Base-by-base conservation (phyloP, 1,140 invertebrate genomes). In the Diuraphis noxia region DNA sequence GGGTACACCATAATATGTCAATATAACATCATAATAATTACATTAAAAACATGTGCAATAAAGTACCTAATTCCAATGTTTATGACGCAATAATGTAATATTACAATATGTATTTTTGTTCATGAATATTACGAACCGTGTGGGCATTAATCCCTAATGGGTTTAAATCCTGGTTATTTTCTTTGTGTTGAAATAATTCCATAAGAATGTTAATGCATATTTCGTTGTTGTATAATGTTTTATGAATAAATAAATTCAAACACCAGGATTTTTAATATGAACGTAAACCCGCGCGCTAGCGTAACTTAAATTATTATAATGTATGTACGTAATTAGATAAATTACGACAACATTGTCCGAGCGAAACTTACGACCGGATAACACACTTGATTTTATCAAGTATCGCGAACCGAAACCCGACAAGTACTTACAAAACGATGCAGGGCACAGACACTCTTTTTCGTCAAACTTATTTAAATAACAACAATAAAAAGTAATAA, bases 101-200 rank as follows among this genome's bases (percentile, higher is more conserved):
- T n/a, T 84, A 84, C 41, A 21, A 49, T 6, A 43, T 25, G n/a
- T 46, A 85, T 46, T 85, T 85, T 36, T 13, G 43, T 86, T 49
- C 46, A 86, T 36, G 43, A 49, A 52, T 77, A 77, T 77, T 89
- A 41, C 63, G 41, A 25, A 34, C 49, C n/a, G 72, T 46, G 88
- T 89, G 88, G 88, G 88, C 88, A 41, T 79, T 79, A 89, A 79
- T 89, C 88, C 63, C 36, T 79, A 79, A 36, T 79, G 88, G 52
- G 63, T 36, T 89, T 89, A 89, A 79, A 89, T 79, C 56, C 88
- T 46, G 30, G 87, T 63, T 23, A 23, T 46, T 41, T 41, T 21
- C 52, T 38, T 90, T 81, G 88, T 81, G 88, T 90, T 38, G 72
- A 90, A 43, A 90, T 49, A 52, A 81, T 90, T 90, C 41, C 43